These are phyloP conservation scores for Felis chaus DNA, from an alignment of 2,113 vertebrate species.

Conservation along the genomic window DNA sequence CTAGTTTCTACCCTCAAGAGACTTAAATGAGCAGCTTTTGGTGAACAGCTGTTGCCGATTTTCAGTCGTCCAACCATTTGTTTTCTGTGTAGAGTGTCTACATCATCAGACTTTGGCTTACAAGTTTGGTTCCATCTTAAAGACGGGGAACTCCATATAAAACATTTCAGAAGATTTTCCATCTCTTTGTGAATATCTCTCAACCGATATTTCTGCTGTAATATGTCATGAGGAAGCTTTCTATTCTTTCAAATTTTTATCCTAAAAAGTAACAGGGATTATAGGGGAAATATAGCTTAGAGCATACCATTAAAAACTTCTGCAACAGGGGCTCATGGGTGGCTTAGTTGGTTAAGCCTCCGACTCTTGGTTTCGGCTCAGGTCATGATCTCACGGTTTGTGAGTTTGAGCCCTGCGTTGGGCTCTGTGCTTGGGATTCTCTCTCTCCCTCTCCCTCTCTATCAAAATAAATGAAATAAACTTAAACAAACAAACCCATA, in stretches of 20 bases:
- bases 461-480: too few species aligned
- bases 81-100: not conserved
- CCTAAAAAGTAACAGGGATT: not conserved
- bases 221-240: not conserved
- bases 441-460: too few species aligned
- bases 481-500: too few species aligned
- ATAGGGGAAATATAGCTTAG: not conserved
- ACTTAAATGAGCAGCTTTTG: not conserved
- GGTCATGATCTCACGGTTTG: too few species aligned
- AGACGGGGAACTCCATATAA: not conserved
- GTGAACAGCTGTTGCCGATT: not conserved
- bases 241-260: not conserved
- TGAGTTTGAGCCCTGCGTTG: too few species aligned
- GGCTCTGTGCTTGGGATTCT: too few species aligned
- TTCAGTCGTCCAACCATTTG: not conserved
- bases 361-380: too few species aligned
- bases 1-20: not conserved
- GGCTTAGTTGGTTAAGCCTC: too few species aligned
- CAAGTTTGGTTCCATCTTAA: not conserved
- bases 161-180: not conserved
- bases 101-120: not conserved
- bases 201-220: not conserved
- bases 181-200: constrained; percentile 9
- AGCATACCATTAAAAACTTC: not conserved
- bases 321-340: not conserved